These are phyloP conservation scores for Apis mellifera DNA, from an alignment of 1,140 invertebrate species.

Conservation along the genomic window Amel_HAv3.1 CM009936.2:12949501-12950000, in stretches of 20 bases:
- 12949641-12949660: constrained; percentile 88
- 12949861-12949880: too few relatives aligned
- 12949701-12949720: constrained; percentile 92
- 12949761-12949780: constrained; percentile 94
- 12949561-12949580: not conserved
- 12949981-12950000: constrained; percentile 41
- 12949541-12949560: constrained; percentile 8
- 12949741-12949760: constrained; percentile 90
- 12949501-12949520: constrained; percentile 93
- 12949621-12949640: constrained; percentile 84
- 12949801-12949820: constrained; percentile 91
- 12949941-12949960: constrained; percentile 3
- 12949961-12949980: not conserved
- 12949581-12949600: not conserved
- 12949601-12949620: constrained; percentile 68
- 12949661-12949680: constrained; percentile 93
- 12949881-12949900: too few relatives aligned
- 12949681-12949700: constrained; percentile 92
- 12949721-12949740: constrained; percentile 91
- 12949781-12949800: constrained; percentile 91
- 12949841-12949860: too few relatives aligned
- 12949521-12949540: constrained; percentile 93
- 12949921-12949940: not conserved
- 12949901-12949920: not conserved
- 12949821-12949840: constrained; percentile 59